Percentiles rank a stretch among this genome's conserved stretches.
phyloP scores from a whole-genome alignment of 2,113 vertebrate genomes.

The Pungitius pungitius region DNA sequence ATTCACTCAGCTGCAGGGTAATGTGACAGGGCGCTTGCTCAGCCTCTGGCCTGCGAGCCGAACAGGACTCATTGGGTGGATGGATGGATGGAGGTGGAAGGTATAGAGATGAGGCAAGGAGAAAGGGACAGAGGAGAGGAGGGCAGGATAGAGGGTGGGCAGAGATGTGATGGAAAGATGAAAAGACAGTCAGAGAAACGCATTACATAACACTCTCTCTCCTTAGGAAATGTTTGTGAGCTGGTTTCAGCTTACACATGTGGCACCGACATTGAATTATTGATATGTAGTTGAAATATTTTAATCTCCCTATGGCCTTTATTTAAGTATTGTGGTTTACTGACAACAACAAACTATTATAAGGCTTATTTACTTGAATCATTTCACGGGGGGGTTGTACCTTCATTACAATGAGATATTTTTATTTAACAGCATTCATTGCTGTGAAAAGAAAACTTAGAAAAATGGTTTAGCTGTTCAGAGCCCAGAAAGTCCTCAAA shows the following conservation, averaged over 20 bases:
- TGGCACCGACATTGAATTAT: neutral
- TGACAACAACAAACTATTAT: neutral
- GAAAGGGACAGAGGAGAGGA: neutral
- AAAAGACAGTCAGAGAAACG: slow-evolving; percentile 54
- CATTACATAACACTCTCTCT: slow-evolving; percentile 56
- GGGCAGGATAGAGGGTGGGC: slow-evolving; percentile 10
- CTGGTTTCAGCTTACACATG: neutral
- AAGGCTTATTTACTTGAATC: neutral
- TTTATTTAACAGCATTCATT: neutral
- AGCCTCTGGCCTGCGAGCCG: slow-evolving; percentile 70
- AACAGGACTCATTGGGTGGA: slow-evolving; percentile 31
- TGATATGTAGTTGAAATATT: neutral
- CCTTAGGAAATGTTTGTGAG: neutral
- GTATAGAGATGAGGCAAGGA: slow-evolving; percentile 10
- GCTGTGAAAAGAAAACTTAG: neutral
- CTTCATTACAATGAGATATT: neutral
- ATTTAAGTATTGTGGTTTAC: neutral
- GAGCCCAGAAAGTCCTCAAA: neutral
- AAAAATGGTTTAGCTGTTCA: neutral
- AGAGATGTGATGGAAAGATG: slow-evolving; percentile 43
- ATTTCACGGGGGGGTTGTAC: neutral
- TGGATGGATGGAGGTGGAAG: slow-evolving; percentile 36
- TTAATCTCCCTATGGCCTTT: too few species aligned
- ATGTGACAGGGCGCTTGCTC: slow-evolving; percentile 80
- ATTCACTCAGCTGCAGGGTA: slow-evolving; percentile 78